Conservation (phyloP, 2,888 invertebrate species). For the Dyspetes luteomarginatus region DNA sequence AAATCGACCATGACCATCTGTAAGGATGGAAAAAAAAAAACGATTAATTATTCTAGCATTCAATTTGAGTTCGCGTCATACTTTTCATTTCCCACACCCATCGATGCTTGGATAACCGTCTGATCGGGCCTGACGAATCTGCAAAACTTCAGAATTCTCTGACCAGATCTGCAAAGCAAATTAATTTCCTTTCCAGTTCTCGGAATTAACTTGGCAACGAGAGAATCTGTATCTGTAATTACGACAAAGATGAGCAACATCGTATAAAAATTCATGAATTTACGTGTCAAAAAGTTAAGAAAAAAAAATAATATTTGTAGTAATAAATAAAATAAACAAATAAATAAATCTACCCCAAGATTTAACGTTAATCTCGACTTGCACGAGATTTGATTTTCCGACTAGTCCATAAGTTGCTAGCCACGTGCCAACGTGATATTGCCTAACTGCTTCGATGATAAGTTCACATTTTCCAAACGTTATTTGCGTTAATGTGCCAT, state of each 20-base stretch:
- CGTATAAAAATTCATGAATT: not conserved
- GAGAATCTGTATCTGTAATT: constrained; percentile 32
- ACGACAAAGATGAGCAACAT: not conserved
- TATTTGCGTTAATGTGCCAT: constrained; percentile 65
- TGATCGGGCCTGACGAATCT: constrained; percentile 75
- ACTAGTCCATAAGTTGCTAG: constrained; percentile 69
- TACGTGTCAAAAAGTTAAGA: not conserved
- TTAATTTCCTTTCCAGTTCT: constrained; percentile 47
- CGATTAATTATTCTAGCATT: too few species aligned
- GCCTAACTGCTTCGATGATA: constrained; percentile 67
- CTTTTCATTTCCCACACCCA: constrained; percentile 73
- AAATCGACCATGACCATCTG: not conserved
- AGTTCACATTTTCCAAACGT: constrained; percentile 67
- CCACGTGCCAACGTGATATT: constrained; percentile 75
- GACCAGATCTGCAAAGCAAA: constrained; percentile 63
- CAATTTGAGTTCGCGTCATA: constrained; percentile 64
- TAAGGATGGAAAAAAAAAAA: too few species aligned
- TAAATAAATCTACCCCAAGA: constrained; percentile 68
- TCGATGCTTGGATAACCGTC: constrained; percentile 67
- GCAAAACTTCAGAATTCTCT: constrained; percentile 64
- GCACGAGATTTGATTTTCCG: constrained; percentile 59
- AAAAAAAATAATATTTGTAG: not conserved
- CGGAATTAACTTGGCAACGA: constrained; percentile 3
- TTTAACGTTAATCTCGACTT: constrained; percentile 66
- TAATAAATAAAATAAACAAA: not conserved